Percentiles rank a stretch among this genome's conserved stretches.
These are phyloP conservation scores for Taurulus bubalis DNA, from an alignment of 2,113 vertebrate genomes.

Conservation along the genomic window DNA sequence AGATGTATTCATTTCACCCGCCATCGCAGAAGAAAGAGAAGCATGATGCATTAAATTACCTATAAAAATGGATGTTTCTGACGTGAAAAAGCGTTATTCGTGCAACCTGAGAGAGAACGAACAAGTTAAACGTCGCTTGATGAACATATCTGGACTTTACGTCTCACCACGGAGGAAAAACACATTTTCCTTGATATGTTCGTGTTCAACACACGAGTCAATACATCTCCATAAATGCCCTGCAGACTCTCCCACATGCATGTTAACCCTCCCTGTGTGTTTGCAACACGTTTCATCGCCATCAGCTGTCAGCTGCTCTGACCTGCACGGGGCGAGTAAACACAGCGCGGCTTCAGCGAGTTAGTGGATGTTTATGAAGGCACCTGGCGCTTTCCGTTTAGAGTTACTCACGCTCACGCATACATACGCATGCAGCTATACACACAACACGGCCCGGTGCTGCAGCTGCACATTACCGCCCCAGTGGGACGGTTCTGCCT, in stretches of 20 bases:
- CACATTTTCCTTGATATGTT: not conserved
- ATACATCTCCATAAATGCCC: not conserved
- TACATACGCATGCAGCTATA: constrained; percentile 5
- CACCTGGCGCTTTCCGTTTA: constrained; percentile 29
- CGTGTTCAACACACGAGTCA: not conserved
- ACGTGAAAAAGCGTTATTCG: not conserved
- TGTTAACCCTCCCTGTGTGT: not conserved
- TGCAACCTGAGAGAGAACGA: not conserved
- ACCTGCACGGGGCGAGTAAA: constrained; percentile 57
- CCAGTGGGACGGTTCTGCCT: not conserved
- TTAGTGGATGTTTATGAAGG: constrained; percentile 6
- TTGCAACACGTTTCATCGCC: constrained; percentile 42
- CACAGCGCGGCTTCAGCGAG: constrained; percentile 8
- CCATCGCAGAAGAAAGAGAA: not conserved
- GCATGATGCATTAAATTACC: no score
- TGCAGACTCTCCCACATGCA: constrained; percentile 8
- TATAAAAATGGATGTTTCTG: not conserved
- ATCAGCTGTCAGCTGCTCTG: constrained; percentile 51
- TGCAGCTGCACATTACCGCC: constrained; percentile 40
- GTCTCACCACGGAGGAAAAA: not conserved
- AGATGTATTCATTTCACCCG: not conserved
- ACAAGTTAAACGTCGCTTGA: not conserved
- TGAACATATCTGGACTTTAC: not conserved
- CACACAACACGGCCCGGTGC: not conserved
- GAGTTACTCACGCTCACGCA: not conserved